These are phyloP conservation scores for Nephotettix cincticeps DNA, from an alignment of 1,140 invertebrate species.

Conservation along the genomic window DNA sequence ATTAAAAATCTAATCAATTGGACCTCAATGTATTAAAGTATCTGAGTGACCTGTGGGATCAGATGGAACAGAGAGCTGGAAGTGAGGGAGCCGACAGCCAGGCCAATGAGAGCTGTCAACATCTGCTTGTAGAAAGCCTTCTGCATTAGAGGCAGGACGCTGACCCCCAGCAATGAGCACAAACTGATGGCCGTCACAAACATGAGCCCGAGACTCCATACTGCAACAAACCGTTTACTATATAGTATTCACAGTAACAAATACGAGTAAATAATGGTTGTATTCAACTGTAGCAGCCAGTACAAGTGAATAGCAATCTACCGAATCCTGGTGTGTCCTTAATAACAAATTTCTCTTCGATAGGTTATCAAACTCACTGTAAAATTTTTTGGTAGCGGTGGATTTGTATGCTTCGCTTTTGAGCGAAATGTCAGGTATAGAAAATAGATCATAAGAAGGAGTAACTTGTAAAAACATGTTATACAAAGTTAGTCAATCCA, in stretches of 20 bases:
- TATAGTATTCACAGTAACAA: neutral
- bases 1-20: no score
- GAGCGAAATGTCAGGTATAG: neutral
- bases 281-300: neutral
- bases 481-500: no score
- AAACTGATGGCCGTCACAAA: constrained; percentile 64
- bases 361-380: no score
- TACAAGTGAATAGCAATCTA: neutral
- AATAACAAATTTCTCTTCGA: neutral
- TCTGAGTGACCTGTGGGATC: constrained; percentile 54
- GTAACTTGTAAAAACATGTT: no score
- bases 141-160: constrained; percentile 61
- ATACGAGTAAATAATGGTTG: neutral
- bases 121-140: constrained; percentile 58
- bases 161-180: constrained; percentile 60
- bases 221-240: no score
- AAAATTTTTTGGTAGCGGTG: neutral
- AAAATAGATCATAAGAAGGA: no score
- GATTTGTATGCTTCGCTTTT: neutral
- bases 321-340: neutral
- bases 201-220: constrained; percentile 61
- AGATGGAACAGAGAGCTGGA: constrained; percentile 62
- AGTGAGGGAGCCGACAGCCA: constrained; percentile 63
- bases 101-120: constrained; percentile 59
- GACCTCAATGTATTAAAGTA: no score